Conservation (phyloP, 2,113 vertebrate genomes). For the Psammodynastes pulverulentus region DNA sequence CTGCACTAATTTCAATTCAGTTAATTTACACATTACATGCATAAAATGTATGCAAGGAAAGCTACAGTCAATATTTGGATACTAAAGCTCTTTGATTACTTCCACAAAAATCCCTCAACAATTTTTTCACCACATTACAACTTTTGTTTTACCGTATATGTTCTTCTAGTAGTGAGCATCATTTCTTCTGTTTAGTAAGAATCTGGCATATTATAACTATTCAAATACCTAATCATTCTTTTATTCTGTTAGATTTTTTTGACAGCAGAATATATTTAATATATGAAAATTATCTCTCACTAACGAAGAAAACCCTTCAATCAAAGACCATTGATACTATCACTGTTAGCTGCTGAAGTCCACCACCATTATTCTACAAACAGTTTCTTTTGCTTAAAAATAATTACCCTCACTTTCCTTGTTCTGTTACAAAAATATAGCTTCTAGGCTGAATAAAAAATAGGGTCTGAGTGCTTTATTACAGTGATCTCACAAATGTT, state of each 20-base stretch:
- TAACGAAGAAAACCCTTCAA: not conserved
- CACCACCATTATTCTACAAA: not conserved
- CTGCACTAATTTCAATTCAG: not conserved
- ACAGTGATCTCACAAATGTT: slow-evolving; percentile 56
- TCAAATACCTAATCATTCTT: not conserved
- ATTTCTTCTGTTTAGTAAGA: not conserved
- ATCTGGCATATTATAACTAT: not conserved
- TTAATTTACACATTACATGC: not conserved
- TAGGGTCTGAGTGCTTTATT: slow-evolving; percentile 52
- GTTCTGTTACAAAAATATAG: slow-evolving; percentile 47
- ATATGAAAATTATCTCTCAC: slow-evolving; percentile 23
- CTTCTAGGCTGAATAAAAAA: slow-evolving; percentile 37
- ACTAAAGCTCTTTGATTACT: slow-evolving; percentile 3
- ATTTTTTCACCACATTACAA: not conserved
- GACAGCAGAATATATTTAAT: not conserved
- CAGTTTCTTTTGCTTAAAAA: slow-evolving; percentile 45
- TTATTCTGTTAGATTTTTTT: not conserved
- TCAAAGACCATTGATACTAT: not conserved
- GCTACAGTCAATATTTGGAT: not conserved
- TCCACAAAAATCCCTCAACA: slow-evolving; percentile 5
- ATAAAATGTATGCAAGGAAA: not conserved
- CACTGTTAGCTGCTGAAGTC: not conserved
- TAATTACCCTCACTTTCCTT: slow-evolving; percentile 50
- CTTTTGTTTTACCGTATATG: not conserved
- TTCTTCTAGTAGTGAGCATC: fast-evolving